These are phyloP conservation scores for Ictalurus furcatus DNA, from an alignment of 2,113 vertebrate species.

Conservation along the genomic window DNA sequence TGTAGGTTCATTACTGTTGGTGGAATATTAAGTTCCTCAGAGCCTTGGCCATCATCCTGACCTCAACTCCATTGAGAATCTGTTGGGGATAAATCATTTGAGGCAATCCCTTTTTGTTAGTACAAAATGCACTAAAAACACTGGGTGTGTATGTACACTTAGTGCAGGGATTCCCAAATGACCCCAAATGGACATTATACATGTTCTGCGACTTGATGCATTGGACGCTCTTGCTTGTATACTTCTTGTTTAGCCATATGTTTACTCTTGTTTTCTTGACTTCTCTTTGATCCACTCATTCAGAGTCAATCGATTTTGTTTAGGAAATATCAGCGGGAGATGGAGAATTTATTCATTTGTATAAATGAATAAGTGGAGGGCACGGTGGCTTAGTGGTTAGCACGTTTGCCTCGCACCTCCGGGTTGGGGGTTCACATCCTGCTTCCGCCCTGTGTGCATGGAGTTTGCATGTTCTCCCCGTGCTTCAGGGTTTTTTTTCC, in stretches of 20 bases:
- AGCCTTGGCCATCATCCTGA: conserved; percentile 12
- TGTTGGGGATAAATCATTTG: not conserved
- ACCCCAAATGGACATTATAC: not conserved
- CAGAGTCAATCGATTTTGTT: not conserved
- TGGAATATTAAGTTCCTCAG: conserved; percentile 17
- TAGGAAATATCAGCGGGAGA: not conserved
- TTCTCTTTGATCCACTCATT: not conserved
- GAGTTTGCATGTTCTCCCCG: too few species aligned
- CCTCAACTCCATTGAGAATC: not conserved
- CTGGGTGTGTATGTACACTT: not conserved
- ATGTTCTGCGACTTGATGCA: not conserved
- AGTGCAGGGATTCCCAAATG: not conserved
- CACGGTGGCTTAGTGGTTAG: too few species aligned
- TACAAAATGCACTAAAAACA: not conserved
- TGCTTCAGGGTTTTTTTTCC: too few species aligned
- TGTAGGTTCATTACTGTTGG: not conserved
- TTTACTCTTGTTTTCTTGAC: not conserved
- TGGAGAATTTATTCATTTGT: not conserved
- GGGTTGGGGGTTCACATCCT: too few species aligned
- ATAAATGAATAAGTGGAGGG: too few species aligned
- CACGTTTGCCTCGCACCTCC: too few species aligned
- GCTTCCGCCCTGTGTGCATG: too few species aligned
- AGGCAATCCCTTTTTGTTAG: not conserved
- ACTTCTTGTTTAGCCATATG: not conserved
- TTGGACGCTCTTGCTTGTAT: not conserved